These are phyloP conservation scores for Hassar affinis DNA, from an alignment of 2,113 vertebrate species.

Conservation along the genomic window DNA sequence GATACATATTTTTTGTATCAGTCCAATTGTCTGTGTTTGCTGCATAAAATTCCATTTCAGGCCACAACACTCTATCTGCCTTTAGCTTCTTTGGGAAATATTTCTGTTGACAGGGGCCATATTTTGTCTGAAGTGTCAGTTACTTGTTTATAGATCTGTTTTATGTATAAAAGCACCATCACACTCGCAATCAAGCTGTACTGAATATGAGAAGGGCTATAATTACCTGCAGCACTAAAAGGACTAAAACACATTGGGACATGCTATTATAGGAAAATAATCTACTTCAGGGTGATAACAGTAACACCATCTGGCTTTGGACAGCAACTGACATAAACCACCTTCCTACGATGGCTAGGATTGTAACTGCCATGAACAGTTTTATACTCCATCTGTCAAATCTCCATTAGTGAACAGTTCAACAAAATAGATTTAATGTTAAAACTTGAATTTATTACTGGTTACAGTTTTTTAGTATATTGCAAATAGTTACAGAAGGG, in stretches of 20 bases:
- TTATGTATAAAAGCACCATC: background rate
- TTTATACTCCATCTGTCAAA: too few relatives aligned
- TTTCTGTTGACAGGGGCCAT: background rate
- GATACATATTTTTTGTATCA: background rate
- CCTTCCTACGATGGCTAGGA: too few relatives aligned
- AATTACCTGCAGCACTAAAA: background rate
- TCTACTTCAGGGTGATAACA: background rate
- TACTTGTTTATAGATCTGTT: background rate
- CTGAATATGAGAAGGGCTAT: background rate
- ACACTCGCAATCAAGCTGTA: background rate
- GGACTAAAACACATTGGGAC: background rate
- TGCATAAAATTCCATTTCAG: background rate
- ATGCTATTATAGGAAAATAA: background rate
- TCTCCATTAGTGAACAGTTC: too few relatives aligned
- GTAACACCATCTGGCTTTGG: background rate
- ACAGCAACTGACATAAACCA: too few relatives aligned
- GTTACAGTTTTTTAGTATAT: too few relatives aligned
- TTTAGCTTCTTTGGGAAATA: background rate
- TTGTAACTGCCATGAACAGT: too few relatives aligned
- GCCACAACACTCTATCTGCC: background rate
- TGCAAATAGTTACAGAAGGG: too few relatives aligned
- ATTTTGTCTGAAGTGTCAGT: background rate
- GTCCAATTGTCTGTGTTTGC: background rate
- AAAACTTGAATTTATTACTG: too few relatives aligned
- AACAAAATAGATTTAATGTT: too few relatives aligned